A percentile compares a stretch with the other conserved stretches of the same genome.
phyloP scores from a whole-genome alignment of 2,113 vertebrate species.

The Syngnathus floridae region DNA sequence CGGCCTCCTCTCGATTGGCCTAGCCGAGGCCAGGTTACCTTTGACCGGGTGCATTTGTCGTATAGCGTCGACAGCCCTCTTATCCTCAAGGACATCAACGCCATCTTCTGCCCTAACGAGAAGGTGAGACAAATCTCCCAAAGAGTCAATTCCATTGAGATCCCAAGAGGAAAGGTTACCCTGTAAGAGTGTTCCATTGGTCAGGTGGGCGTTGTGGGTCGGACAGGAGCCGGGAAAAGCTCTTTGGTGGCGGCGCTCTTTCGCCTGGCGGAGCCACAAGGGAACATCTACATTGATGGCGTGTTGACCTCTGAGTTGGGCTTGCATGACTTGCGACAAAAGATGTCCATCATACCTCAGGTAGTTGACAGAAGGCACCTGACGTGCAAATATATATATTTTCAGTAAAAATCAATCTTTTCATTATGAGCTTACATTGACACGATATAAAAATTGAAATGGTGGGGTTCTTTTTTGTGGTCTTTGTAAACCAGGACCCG shows the following conservation, averaged over 20 bases:
- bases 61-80: conserved; percentile 79
- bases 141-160: neutral
- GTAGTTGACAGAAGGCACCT: conserved; percentile 46
- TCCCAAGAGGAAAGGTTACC: neutral
- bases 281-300: conserved; percentile 87
- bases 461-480: neutral
- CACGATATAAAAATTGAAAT: neutral
- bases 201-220: conserved; percentile 89
- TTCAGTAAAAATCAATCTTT: neutral
- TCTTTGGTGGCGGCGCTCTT: conserved; percentile 90
- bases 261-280: conserved; percentile 85
- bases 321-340: conserved; percentile 87
- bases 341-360: conserved; percentile 98
- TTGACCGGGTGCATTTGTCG: conserved; percentile 84
- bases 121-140: conserved; percentile 69
- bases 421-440: neutral
- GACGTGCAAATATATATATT: neutral
- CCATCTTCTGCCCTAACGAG: conserved; percentile 78
- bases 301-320: conserved; percentile 85
- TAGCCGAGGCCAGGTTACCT: conserved; percentile 77
- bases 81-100: conserved; percentile 80
- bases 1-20: conserved; percentile 84
- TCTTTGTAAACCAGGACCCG: conserved; percentile 74
- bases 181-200: neutral
- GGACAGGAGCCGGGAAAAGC: conserved; percentile 92